phyloP scores from a whole-genome alignment of 2,113 vertebrate species.

The Antigone vipio region DNA sequence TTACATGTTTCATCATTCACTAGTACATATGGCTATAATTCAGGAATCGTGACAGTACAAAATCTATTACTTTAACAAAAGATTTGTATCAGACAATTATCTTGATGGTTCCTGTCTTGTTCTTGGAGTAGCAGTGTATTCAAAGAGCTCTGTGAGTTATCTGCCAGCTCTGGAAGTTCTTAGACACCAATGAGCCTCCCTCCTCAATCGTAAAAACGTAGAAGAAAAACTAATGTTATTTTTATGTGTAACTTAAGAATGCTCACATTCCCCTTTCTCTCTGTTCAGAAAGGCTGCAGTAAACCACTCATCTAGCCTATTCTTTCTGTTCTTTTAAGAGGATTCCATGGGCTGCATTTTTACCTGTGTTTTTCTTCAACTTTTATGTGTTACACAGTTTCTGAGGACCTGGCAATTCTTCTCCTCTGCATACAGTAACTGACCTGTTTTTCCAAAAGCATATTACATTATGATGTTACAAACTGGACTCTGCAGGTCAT shows the following conservation, averaged over 20 bases:
- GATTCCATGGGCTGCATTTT: background rate
- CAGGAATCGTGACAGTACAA: constrained; percentile 54
- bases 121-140: constrained; percentile 35
- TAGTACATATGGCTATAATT: constrained; percentile 59
- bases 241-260: constrained; percentile 53
- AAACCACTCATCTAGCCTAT: background rate
- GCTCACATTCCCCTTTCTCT: background rate
- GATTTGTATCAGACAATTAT: constrained; percentile 69
- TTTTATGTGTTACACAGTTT: background rate
- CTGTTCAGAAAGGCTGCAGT: background rate
- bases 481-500: background rate
- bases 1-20: constrained; percentile 64
- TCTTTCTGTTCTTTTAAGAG: background rate
- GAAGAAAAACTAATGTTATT: constrained; percentile 62
- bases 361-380: background rate
- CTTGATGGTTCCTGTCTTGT: constrained; percentile 61
- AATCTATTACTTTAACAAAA: constrained; percentile 64
- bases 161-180: constrained; percentile 60
- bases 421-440: background rate
- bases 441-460: background rate
- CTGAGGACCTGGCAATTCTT: background rate
- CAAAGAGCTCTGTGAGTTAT: constrained; percentile 41
- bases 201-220: constrained; percentile 24
- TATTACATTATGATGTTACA: background rate
- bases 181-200: constrained; percentile 41